Evolutionary conservation across 1,140 invertebrate genomes (phyloP).

Genomic region (Laupala kohalensis): DNA sequence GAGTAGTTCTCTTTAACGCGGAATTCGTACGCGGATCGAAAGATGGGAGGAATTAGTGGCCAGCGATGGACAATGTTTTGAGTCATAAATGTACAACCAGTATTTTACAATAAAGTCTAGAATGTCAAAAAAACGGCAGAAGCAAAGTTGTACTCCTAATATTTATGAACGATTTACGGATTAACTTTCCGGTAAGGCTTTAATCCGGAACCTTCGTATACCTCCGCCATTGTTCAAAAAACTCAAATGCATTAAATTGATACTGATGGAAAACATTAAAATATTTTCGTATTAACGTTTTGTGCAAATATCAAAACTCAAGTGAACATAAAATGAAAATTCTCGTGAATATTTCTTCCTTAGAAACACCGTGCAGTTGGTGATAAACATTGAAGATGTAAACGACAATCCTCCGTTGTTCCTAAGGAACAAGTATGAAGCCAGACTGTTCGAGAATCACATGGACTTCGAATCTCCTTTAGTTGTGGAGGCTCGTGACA

Average conservation of each 20-base stretch:
- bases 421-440: conserved; percentile 68
- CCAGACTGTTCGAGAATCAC: conserved; percentile 68
- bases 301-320: too few species aligned
- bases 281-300: too few species aligned
- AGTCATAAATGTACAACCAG: conserved; percentile 13
- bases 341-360: conserved; percentile 2
- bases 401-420: conserved; percentile 81
- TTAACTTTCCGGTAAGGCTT: too few species aligned
- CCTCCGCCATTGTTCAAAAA: too few species aligned
- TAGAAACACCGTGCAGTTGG: conserved; percentile 70
- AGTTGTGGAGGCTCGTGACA: conserved; percentile 65
- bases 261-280: too few species aligned
- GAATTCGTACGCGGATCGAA: conserved; percentile 17
- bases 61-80: conserved; percentile 16
- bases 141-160: conserved; percentile 10
- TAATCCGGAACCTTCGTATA: too few species aligned
- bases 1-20: conserved; percentile 15
- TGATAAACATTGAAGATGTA: conserved; percentile 74
- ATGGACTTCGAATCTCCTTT: conserved; percentile 61
- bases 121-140: conserved; percentile 12
- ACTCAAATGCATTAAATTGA: too few species aligned
- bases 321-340: too few species aligned
- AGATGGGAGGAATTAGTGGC: conserved; percentile 18
- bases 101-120: conserved; percentile 13
- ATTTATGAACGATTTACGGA: too few species aligned